phyloP scores from a whole-genome alignment of 2,797 vertebrate genomes.

The Anisognathus igniventris region DNA sequence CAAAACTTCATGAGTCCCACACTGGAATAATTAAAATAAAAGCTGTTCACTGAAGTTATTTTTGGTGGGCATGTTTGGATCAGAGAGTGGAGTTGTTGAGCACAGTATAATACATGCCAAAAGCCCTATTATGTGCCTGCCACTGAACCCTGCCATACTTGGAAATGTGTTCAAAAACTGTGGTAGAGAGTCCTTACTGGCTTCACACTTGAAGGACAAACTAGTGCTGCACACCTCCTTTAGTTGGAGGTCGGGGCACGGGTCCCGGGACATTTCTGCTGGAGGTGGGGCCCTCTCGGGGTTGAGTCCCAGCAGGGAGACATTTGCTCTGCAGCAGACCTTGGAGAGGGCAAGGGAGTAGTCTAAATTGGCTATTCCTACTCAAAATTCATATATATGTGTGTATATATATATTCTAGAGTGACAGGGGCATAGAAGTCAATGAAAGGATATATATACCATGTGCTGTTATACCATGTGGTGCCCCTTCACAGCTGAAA shows the following conservation, averaged over 20 bases:
- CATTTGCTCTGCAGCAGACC: background rate
- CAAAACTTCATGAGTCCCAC: slow-evolving; percentile 38
- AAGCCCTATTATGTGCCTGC: slow-evolving; percentile 35
- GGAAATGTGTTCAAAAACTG: slow-evolving; percentile 35
- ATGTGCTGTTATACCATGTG: background rate
- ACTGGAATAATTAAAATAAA: slow-evolving; percentile 63
- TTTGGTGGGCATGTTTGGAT: slow-evolving; percentile 66
- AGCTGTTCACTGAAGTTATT: slow-evolving; percentile 62
- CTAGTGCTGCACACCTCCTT: background rate
- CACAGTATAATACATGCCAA: slow-evolving; percentile 35
- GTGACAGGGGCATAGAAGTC: background rate
- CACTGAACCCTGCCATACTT: slow-evolving; percentile 51
- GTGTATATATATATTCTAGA: background rate
- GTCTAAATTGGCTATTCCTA: background rate
- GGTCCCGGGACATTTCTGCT: background rate
- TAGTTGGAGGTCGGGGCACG: rapidly evolving
- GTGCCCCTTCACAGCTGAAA: background rate
- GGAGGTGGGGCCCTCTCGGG: background rate
- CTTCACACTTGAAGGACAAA: slow-evolving; percentile 4
- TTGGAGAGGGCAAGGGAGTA: background rate
- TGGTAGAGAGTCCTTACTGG: background rate
- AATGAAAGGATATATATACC: background rate
- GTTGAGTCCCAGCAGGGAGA: background rate
- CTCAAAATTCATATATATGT: background rate
- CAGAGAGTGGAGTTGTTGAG: slow-evolving; percentile 48